Evolutionary conservation across 1,140 invertebrate genomes (phyloP), one percentile per base, ranked within the genome.

Genomic region (Lasioglossum baleicum): DNA sequence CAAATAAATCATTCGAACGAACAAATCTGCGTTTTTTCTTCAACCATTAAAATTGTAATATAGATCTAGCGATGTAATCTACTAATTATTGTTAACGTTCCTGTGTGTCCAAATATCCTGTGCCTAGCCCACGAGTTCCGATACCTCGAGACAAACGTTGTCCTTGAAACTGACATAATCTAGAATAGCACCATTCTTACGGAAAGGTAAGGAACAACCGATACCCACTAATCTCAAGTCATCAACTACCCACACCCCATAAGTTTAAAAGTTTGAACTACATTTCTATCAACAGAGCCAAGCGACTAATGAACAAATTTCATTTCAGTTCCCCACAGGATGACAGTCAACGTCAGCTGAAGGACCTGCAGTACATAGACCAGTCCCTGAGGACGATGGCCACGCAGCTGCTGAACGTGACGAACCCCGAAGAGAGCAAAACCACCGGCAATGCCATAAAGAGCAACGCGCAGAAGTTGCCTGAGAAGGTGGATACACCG

Each of bases 321-420:
- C 44, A 7, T 87, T 87, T 82, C 84, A 87, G 84, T 15, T 0
- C 8, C 1, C 81, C 64, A 42, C 2, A 15, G 7, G 83, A 86
- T 20, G 35, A 61, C 56, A 69, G 65, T 1, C 61, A 85, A 2
- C 85, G 85, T 42, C 64, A 84, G 15, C 40, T 91, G n/a, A 92
- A 92, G 65, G 90, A 92, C 60, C 81, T 91, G 35, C 91, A 92
- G 58, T 81, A 88, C 68, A 93, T 93, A 70, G 91, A 93, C 60
- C 88, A 92, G 44, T 92, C 92, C 0, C 44, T 93, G 58, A 88
- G 92, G 73, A 92, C 91, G 7, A 90, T 93, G 20, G 90, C 92
- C 20, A 93, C 92, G 0, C 92, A 93, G 56, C 75, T 93, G 11
- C 66, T 93, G 8, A 93, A 93, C 70, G 87, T 89, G 6, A 88